A percentile compares a stretch with the other conserved stretches of the same genome.
These are phyloP conservation scores for Eristalinus aeneus DNA, from an alignment of 2,888 invertebrate genomes.

Conservation along the genomic window DNA sequence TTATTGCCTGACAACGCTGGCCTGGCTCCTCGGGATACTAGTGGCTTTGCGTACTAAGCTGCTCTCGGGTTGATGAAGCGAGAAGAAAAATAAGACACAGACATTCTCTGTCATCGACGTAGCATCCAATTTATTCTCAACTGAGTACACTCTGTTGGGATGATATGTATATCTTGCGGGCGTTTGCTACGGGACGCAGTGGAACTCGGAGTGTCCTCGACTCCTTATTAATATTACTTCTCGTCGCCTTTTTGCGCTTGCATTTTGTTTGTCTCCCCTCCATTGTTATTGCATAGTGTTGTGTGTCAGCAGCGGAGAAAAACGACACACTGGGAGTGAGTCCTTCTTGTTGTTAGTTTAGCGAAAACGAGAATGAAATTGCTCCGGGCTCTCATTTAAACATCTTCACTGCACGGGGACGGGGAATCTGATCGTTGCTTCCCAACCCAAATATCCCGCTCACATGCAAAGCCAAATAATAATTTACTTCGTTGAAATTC, in stretches of 20 bases:
- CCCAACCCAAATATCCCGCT: neutral
- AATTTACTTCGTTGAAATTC: conserved; percentile 34
- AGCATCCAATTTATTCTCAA: conserved; percentile 61
- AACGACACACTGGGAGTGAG: neutral
- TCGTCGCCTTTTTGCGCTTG: neutral
- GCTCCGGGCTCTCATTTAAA: conserved; percentile 48
- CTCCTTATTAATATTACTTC: conserved; percentile 39
- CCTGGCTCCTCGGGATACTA: conserved; percentile 33
- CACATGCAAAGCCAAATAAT: conserved; percentile 37
- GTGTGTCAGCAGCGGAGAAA: neutral
- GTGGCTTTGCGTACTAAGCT: conserved; percentile 46
- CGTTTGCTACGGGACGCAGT: conserved; percentile 12
- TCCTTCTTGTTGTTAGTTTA: conserved; percentile 21
- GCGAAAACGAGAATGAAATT: conserved; percentile 35
- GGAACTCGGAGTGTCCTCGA: neutral
- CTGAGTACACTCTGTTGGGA: conserved; percentile 24
- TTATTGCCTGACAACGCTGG: conserved; percentile 22
- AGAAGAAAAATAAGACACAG: conserved; percentile 2
- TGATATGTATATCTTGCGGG: conserved; percentile 43
- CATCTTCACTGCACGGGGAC: conserved; percentile 25
- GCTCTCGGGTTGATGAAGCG: conserved; percentile 5
- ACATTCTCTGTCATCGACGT: conserved; percentile 63
- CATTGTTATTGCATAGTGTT: conserved; percentile 3
- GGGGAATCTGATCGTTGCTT: neutral
- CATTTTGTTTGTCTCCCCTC: conserved; percentile 8